Conservation (phyloP, 2,797 vertebrate genomes). For the Gallirallus australis region DNA sequence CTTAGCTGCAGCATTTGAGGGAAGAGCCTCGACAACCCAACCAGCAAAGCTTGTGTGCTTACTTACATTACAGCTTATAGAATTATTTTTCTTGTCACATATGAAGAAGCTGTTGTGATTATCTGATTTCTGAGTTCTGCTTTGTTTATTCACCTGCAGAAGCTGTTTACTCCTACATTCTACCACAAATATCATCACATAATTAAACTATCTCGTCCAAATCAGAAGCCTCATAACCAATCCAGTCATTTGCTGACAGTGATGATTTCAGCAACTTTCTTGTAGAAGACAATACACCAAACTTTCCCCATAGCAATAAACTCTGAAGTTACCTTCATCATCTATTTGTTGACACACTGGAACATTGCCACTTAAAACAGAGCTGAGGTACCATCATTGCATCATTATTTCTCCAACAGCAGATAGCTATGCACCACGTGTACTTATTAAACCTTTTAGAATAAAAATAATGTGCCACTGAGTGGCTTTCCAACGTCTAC, state of each 20-base stretch:
- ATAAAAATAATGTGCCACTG: constrained; percentile 77
- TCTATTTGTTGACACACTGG: constrained; percentile 61
- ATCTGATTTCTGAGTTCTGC: constrained; percentile 28
- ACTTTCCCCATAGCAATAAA: constrained; percentile 47
- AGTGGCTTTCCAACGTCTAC: constrained; percentile 72
- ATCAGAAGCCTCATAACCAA: constrained; percentile 38
- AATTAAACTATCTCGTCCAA: constrained; percentile 38
- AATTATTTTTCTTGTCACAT: not conserved
- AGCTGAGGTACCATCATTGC: constrained; percentile 37
- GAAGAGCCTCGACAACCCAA: not conserved
- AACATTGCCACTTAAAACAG: constrained; percentile 61
- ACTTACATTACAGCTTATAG: not conserved
- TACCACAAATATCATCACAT: constrained; percentile 63
- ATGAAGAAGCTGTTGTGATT: constrained; percentile 17
- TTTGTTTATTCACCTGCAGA: constrained; percentile 73
- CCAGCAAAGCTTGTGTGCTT: not conserved
- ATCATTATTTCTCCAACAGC: constrained; percentile 27
- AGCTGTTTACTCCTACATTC: constrained; percentile 67
- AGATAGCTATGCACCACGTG: constrained; percentile 15
- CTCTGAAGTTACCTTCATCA: constrained; percentile 48
- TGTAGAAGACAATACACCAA: constrained; percentile 35
- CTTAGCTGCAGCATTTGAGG: not conserved
- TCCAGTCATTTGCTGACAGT: constrained; percentile 31
- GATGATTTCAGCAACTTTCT: constrained; percentile 47
- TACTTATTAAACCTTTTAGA: constrained; percentile 53